phyloP scores from a whole-genome alignment of 2,113 vertebrate species.

The Cheirogaleus medius region DNA sequence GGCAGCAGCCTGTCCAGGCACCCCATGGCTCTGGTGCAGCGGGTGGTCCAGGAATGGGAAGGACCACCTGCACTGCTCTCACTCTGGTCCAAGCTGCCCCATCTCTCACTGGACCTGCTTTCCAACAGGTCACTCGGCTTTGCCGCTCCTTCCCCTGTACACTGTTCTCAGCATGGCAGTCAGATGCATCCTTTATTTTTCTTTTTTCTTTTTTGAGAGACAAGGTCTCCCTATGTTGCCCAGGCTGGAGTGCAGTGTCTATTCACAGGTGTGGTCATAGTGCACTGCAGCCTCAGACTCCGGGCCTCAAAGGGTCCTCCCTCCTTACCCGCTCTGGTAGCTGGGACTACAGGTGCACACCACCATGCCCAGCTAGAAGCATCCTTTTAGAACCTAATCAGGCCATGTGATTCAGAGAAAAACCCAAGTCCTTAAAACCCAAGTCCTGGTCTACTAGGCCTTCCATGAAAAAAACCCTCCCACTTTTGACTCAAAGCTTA shows the following conservation, averaged over 20 bases:
- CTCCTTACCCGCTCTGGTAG: not conserved
- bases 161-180: not conserved
- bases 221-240: not conserved
- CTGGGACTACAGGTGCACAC: not conserved
- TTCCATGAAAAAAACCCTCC: accelerated
- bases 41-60: not conserved
- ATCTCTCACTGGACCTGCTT: not conserved
- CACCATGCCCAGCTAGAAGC: not conserved
- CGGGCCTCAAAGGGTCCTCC: not conserved
- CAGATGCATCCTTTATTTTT: not conserved
- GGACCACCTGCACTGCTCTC: too few species aligned
- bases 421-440: not conserved
- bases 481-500: not conserved
- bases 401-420: not conserved
- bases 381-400: not conserved
- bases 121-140: not conserved
- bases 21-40: not conserved
- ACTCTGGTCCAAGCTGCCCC: not conserved
- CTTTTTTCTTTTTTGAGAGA: not conserved
- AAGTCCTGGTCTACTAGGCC: not conserved
- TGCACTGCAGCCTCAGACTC: not conserved
- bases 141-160: not conserved
- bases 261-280: not conserved
- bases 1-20: too few species aligned
- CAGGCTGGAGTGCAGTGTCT: not conserved